These are phyloP conservation scores for Pelobates cultripes DNA, from an alignment of 2,797 vertebrate genomes.

Conservation along the genomic window DNA sequence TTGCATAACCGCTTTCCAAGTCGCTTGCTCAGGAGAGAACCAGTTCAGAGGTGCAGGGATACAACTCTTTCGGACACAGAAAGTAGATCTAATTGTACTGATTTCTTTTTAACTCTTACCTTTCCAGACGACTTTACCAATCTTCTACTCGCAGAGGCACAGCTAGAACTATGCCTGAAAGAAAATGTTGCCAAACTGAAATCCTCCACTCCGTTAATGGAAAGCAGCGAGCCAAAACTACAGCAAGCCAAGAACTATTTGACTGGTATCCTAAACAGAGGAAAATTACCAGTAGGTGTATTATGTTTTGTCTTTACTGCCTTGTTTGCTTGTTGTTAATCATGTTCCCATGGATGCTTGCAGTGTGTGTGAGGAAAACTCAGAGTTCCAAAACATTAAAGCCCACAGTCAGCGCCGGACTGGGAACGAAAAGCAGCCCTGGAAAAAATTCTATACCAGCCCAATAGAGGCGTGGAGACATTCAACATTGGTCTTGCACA, in stretches of 20 bases:
- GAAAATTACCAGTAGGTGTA: constrained; percentile 84
- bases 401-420: no score
- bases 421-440: no score
- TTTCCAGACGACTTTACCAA: constrained; percentile 87
- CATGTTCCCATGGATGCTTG: no score
- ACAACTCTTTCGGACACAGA: constrained; percentile 59
- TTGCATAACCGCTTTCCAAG: neutral
- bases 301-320: no score
- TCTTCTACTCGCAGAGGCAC: constrained; percentile 84
- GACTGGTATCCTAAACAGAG: constrained; percentile 84
- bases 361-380: no score
- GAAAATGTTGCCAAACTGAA: constrained; percentile 84
- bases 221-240: constrained; percentile 82
- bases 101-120: constrained; percentile 46
- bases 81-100: constrained; percentile 57
- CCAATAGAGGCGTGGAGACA: no score
- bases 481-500: no score
- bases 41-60: neutral
- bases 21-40: neutral
- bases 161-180: constrained; percentile 88
- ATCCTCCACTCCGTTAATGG: constrained; percentile 79
- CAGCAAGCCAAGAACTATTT: constrained; percentile 82
- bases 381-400: no score
- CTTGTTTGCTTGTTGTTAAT: no score
- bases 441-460: no score